A percentile compares a stretch with the other conserved stretches of the same genome.
Conservation (phyloP, 2,888 invertebrate genomes). For the Epirrita christyi region DNA sequence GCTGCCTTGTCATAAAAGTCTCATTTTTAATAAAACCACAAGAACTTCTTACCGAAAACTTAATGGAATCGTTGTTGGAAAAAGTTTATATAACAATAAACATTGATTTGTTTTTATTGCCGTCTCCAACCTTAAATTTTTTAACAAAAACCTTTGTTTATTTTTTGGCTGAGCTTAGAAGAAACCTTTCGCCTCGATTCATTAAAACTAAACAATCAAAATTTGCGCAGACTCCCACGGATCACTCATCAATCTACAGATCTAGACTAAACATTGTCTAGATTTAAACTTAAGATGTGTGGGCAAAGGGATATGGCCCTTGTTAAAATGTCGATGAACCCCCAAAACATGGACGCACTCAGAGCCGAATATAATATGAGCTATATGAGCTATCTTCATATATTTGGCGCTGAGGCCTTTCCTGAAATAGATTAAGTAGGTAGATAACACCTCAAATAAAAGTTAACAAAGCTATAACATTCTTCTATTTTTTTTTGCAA, state of each 20-base stretch:
- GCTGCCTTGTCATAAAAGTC: constrained; percentile 47
- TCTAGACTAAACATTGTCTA: constrained; percentile 54
- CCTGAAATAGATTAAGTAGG: too few species aligned
- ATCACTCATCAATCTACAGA: constrained; percentile 53
- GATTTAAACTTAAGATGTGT: constrained; percentile 60
- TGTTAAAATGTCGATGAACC: constrained; percentile 70
- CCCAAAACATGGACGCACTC: constrained; percentile 29
- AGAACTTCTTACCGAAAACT: constrained; percentile 21
- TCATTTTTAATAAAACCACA: constrained; percentile 28
- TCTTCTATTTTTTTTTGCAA: too few species aligned
- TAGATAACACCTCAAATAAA: too few species aligned
- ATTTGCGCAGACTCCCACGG: constrained; percentile 28
- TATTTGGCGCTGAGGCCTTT: too few species aligned
- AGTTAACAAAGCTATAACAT: too few species aligned
- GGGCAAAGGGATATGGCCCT: constrained; percentile 48
- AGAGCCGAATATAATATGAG: constrained; percentile 15
- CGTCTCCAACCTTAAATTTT: background rate
- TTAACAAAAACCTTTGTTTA: background rate
- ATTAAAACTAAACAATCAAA: constrained; percentile 30
- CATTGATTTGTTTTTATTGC: constrained; percentile 27
- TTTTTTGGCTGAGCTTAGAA: constrained; percentile 11
- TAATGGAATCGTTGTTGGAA: constrained; percentile 8
- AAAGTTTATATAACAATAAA: constrained; percentile 22
- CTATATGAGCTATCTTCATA: too few species aligned
- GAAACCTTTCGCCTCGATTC: constrained; percentile 14